Evolutionary conservation across 2,888 invertebrate genomes (phyloP).

Genomic region (Watsonalla binaria): DNA sequence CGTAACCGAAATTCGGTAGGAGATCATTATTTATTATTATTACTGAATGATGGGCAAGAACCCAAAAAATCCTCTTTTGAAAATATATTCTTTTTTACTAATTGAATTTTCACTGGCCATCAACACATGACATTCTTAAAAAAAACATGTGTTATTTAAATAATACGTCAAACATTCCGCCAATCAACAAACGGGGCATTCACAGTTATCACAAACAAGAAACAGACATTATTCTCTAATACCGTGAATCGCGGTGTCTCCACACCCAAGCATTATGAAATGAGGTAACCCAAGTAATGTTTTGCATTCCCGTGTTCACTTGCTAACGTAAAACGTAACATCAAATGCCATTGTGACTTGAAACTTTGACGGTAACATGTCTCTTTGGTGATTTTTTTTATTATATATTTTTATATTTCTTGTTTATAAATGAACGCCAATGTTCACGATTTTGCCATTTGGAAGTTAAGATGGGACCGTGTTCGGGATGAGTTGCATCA

Average conservation of each 20-base stretch:
- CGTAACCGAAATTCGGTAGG: too few relatives aligned
- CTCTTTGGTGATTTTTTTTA: background rate
- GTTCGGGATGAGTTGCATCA: constrained; percentile 50
- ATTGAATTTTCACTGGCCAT: background rate
- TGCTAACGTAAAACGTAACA: constrained; percentile 25
- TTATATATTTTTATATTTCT: background rate
- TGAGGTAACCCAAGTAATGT: constrained; percentile 42
- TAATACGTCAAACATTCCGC: background rate
- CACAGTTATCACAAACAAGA: background rate
- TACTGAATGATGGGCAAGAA: too few relatives aligned
- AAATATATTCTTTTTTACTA: too few relatives aligned
- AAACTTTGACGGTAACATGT: background rate
- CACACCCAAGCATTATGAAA: constrained; percentile 31
- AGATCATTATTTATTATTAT: too few relatives aligned
- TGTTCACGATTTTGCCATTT: constrained; percentile 47
- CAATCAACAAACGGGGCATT: background rate
- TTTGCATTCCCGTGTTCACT: constrained; percentile 27
- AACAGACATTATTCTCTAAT: background rate
- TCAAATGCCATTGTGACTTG: background rate
- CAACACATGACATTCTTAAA: background rate
- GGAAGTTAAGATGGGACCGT: constrained; percentile 60
- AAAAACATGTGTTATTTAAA: background rate
- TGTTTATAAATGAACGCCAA: constrained; percentile 11
- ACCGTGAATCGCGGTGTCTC: constrained; percentile 19
- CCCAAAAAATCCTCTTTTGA: too few relatives aligned